phyloP scores from a whole-genome alignment of 1,140 invertebrate genomes.

The Gryllus bimaculatus region DNA sequence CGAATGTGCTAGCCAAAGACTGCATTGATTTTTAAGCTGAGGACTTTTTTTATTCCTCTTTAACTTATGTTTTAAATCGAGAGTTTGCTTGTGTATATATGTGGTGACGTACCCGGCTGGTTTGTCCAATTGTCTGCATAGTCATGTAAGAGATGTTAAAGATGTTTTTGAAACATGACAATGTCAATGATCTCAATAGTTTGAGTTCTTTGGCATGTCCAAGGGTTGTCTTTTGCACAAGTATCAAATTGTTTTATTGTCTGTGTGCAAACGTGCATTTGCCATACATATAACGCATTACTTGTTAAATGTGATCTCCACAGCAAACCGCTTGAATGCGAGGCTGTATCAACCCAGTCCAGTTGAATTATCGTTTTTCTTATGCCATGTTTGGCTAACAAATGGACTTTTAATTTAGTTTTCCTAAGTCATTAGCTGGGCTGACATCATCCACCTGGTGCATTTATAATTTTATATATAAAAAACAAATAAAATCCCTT shows the following conservation, averaged over 20 bases:
- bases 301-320: neutral
- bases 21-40: neutral
- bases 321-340: neutral
- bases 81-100: neutral
- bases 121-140: neutral
- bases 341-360: neutral
- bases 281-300: neutral
- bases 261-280: neutral
- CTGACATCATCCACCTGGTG: neutral
- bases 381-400: neutral
- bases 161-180: neutral
- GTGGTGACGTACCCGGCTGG: neutral
- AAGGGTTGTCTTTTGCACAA: no score
- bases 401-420: neutral
- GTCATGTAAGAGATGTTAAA: neutral
- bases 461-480: conserved; percentile 2
- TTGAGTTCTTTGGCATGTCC: neutral
- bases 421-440: neutral
- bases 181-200: neutral
- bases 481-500: neutral
- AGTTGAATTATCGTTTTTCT: neutral
- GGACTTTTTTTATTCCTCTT: neutral
- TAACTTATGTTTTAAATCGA: neutral
- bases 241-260: neutral
- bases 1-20: neutral